These are phyloP conservation scores for Mythimna lalbum DNA, from an alignment of 2,888 invertebrate species.

Conservation along the genomic window DNA sequence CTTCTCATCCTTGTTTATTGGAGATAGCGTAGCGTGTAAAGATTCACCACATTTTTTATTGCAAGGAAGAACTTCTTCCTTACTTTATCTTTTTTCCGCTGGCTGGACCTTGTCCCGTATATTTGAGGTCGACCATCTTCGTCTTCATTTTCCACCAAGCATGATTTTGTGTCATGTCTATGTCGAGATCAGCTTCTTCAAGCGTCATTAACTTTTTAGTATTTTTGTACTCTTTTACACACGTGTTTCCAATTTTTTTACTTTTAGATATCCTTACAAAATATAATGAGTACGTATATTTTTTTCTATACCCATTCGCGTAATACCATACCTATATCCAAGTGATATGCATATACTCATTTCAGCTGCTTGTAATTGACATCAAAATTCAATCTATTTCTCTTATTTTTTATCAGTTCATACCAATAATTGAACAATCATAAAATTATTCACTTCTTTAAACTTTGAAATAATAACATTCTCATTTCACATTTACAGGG, in stretches of 20 bases:
- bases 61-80: too few relatives aligned
- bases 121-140: too few relatives aligned
- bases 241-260: background rate
- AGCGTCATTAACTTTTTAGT: too few relatives aligned
- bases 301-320: background rate
- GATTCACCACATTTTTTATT: too few relatives aligned
- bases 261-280: background rate
- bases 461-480: background rate
- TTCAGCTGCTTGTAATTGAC: background rate
- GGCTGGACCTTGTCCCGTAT: too few relatives aligned
- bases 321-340: background rate
- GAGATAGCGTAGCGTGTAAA: background rate
- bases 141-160: too few relatives aligned
- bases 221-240: background rate
- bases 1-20: too few relatives aligned
- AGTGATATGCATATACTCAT: too few relatives aligned
- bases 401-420: background rate
- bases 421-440: constrained; percentile 2
- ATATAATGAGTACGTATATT: background rate
- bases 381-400: background rate
- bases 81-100: too few relatives aligned
- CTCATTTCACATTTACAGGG: constrained; percentile 92
- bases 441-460: background rate
- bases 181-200: too few relatives aligned
- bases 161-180: too few relatives aligned